Base-by-base conservation (phyloP, 2,113 vertebrate species). In the Seriola quinqueradiata region DNA sequence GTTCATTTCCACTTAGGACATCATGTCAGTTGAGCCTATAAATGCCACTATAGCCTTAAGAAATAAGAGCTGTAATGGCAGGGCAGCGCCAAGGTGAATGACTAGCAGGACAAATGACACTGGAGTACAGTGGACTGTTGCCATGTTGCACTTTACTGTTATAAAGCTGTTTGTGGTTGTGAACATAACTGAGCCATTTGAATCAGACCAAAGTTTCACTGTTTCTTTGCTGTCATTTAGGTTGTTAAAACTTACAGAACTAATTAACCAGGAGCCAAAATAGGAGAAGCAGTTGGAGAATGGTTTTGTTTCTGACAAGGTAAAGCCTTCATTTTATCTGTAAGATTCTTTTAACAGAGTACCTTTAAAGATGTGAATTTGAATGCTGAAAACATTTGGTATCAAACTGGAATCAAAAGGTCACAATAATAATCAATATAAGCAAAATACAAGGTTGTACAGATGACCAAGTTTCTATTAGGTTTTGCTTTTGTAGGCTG, bases 21-120 rank as follows among this genome's bases (percentile, higher is more conserved):
- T 58, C 34, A 57, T 65, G 82, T 83, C 80, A 66, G 58, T 28
- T 74, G 63, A 74, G 80, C 77, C 74, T 73, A 72, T 82, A 85
- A 85, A 88, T 61, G 69, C 46, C 64, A 58, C 66, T n/a, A 12
- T 36, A 60, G 72, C 83, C 83, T 65, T 42, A 69, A 83, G 75
- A 72, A 69, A 76, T 69, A 48, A 70, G 58, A 48, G 69, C 59
- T 12, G 50, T 77, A 73, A 85, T 88, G 63, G 63, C 3, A 1
- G 75, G 57, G 23, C 52, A 59, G 61, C 14, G 19, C 61, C 66
- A 82, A 76, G 75, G 79, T 79, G 82, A 85, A 64, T 73, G 71
- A 85, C 77, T 55, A 58, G 64, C 21, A 59, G 63, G 67, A 80
- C 70, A 75, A 84, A 78, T 69, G 59, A 81, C 25, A 32, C 23